These are phyloP conservation scores for Apistogramma diplotaenia DNA, from an alignment of 2,113 vertebrate species.

Conservation along the genomic window DNA sequence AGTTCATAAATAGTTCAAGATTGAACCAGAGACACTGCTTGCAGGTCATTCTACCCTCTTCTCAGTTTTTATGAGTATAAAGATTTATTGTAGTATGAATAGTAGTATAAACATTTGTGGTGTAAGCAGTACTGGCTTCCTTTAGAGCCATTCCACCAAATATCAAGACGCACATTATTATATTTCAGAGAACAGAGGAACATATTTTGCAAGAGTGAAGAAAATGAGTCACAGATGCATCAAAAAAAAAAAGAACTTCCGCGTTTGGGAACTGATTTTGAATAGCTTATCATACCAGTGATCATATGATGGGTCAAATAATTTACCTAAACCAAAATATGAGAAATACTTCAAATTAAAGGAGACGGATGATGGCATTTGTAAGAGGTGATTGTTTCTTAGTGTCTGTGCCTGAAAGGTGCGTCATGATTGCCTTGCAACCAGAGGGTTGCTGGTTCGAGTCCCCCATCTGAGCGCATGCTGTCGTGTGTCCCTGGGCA, in stretches of 20 bases:
- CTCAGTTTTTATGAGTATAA: background rate
- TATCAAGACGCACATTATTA: constrained; percentile 19
- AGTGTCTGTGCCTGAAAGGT: background rate
- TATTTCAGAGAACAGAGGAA: constrained; percentile 1
- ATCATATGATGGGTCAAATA: background rate
- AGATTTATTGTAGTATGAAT: background rate
- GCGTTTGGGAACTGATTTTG: background rate
- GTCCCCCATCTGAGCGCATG: too few species aligned
- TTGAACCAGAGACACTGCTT: background rate
- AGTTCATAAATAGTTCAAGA: background rate
- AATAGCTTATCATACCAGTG: background rate
- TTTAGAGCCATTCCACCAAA: constrained; percentile 10
- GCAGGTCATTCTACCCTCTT: background rate
- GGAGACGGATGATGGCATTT: too few species aligned
- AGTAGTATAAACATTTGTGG: background rate
- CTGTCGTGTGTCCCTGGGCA: too few species aligned
- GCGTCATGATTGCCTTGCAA: too few species aligned
- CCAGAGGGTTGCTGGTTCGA: too few species aligned
- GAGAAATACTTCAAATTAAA: too few species aligned
- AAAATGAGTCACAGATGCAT: background rate
- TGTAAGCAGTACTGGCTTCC: constrained; percentile 5
- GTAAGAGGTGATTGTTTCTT: background rate
- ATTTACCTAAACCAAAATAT: background rate
- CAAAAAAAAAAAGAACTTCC: too few species aligned
- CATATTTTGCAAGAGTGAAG: background rate